Base-by-base conservation (phyloP, 1,140 invertebrate species). In the Drosophila ogumai region DNA sequence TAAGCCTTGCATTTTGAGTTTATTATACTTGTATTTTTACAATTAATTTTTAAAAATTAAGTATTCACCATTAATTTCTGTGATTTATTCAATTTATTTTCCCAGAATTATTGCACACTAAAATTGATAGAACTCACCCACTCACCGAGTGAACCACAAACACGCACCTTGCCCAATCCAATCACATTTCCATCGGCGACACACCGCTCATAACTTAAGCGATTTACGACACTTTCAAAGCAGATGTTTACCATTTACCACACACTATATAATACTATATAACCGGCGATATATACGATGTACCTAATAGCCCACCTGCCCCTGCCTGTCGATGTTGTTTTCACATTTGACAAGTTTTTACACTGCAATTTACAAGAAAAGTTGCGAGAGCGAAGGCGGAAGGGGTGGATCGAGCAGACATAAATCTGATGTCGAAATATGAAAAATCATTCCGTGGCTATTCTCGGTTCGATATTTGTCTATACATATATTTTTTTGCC, bases 141-240 rank as follows among this genome's bases (percentile, higher is more conserved):
- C 36, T 58, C 65, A 58, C 65, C 65, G 10, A 72, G 22, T 47
- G 41, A 78, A 57, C 58, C 41, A 46, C n/a, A 74, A 34, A 34
- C 38, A 41, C 66, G 34, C 68, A 72, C 54, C 67, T 61, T 59
- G 68, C 41, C 32, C 40, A 25, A 32, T 73, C 38, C 40, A 25
- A 32, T 73, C 38, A 46, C 25, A 47, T 44, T 32, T 68, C 54
- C 40, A 58, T 22, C 9, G 55, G 46, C 64, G 77, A 75, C 77
- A 69, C 58, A 57, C 38, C 61, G 40, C 17, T 55, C 46, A 63
- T 69, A 80, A 80, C 59, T 79, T 80, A 65, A 58, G 44, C 69
- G 77, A 80, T 80, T 80, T 75, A 80, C 47, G 78, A 75, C 63
- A 80, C 72, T 79, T 75, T 64, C 68, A 58, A 73, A 80, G 44